Evolutionary conservation across 2,113 vertebrate genomes (phyloP), one percentile per base, ranked within the genome.

Genomic region (Sphyrna mokarran): DNA sequence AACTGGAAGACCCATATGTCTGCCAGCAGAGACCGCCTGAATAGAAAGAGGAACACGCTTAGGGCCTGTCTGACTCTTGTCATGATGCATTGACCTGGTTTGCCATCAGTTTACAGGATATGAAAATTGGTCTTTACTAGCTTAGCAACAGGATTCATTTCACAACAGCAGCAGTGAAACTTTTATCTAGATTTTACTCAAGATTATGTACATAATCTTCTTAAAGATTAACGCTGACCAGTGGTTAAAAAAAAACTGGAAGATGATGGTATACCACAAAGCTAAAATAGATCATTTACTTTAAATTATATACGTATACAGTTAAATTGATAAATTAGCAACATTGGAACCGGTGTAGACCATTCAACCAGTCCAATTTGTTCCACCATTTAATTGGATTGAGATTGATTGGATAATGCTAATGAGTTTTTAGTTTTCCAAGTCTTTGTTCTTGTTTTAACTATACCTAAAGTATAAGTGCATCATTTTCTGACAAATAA

Each of bases 401-500:
- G 4, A 33, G 87, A 40, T 29, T 90, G 23, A 87, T 54, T 3
- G 33, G 87, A 33, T 11, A 90, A 2, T 33, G 23, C 54, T 29
- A 37, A 68, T 66, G 61, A 29, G 29, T 37, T 61, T 83, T 22
- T 63, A 22, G 33, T 7, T 68, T 93, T 93, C 33, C 61, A 93
- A 93, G 63, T 37, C n/a, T 68, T 68, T 90, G 23, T 4, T 91
- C 54, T 14, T 91, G 7, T 66, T 66, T 63, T 63, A 61, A 93
- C 33, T 66, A 20, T n/a, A 68, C n/a, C 89, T 93, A 72, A 69
- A 72, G 94, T 72, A 95, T 76, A 72, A 95, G 68, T 54, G 69
- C 69, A 76, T 33, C 69, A 76, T 95, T 43, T 95, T 54, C 43
- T 43, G 54, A 95, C 94, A 95, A 72, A 70, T 76, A 54, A 95